Base-by-base conservation (phyloP, 2,888 invertebrate genomes). In the Tyria jacobaeae region DNA sequence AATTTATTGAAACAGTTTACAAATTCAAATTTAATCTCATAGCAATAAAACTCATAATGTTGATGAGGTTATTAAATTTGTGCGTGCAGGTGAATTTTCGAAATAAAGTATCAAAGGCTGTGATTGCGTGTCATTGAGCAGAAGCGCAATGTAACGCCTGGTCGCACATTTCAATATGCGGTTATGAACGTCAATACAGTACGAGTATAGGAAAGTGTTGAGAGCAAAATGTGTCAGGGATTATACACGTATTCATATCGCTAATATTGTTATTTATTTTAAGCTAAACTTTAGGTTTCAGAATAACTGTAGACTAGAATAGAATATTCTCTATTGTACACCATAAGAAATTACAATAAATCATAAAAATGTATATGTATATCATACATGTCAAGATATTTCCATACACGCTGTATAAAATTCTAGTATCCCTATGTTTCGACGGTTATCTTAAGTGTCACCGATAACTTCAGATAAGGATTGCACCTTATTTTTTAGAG, bases 91-190 rank as follows among this genome's bases (percentile, higher is more conserved):
- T 44, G 21, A 39, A 39, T 62, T 57, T 53, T 48, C 56, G 60
- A 58, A 55, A 62, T 66, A 62, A 69, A 60, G 60, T 65, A 62
- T 67, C 60, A 63, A 61, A 65, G 52, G 61, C 57, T 61, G 61
- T 48, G 50, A 58, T 58, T 51, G 57, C 35, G 59, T 59, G 47
- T 53, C 47, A 52, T 37, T 58, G 44, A 51, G 52, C 51, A 44
- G 34, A 58, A 58, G 27, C 51, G n/a, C 39, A 6, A 15, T 54
- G 21, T n/a, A 24, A 51, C 21, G 64, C 57, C 52, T 50, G 34
- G 63, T 17, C 35, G 60, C 41, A 60, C 44, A 49, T 49, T 60
- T 49, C 35, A 37, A 37, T 50, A 31, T 27, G 41, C 12, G 21
- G 39, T 49, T 44, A 44, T 44, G 55, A 44, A 44, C 17, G 6